phyloP scores from a whole-genome alignment of 2,888 invertebrate species.

The Pomacea canaliculata region DNA sequence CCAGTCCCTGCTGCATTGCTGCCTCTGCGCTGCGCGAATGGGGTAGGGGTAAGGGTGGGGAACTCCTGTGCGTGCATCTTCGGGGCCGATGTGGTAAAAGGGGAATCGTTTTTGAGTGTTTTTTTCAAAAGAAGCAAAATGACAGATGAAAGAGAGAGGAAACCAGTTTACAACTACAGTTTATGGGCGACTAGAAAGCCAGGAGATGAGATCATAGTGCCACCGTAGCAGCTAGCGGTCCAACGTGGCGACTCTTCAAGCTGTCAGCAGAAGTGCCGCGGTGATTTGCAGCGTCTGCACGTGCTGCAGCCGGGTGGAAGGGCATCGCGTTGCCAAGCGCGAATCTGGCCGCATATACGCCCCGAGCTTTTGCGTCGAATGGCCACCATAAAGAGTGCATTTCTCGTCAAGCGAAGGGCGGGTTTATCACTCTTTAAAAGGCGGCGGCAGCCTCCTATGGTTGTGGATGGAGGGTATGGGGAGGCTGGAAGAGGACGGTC shows the following conservation, averaged over 20 bases:
- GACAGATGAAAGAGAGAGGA: slow-evolving; percentile 21
- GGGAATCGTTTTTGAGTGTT: neutral
- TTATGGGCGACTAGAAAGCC: slow-evolving; percentile 3
- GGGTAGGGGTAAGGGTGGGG: no score
- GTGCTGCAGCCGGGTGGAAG: neutral
- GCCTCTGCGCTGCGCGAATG: no score
- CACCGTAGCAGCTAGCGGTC: neutral
- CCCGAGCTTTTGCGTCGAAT: neutral
- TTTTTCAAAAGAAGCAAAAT: slow-evolving; percentile 2
- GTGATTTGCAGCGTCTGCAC: slow-evolving; percentile 8
- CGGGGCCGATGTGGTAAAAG: neutral
- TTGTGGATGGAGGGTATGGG: neutral
- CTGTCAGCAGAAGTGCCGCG: neutral
- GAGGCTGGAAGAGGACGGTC: neutral
- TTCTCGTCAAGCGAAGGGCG: slow-evolving; percentile 5
- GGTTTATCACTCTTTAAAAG: slow-evolving; percentile 7
- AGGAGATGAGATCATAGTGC: neutral
- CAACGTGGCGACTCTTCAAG: slow-evolving; percentile 14
- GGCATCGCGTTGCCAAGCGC: neutral
- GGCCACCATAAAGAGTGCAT: slow-evolving; percentile 6
- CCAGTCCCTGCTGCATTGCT: no score
- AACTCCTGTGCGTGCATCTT: no score
- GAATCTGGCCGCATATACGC: neutral
- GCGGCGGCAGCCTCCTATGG: neutral
- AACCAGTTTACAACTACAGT: slow-evolving; percentile 11